Evolutionary conservation across 1,140 invertebrate genomes (phyloP).

Genomic region (Pogonognathellus flavescens): DNA sequence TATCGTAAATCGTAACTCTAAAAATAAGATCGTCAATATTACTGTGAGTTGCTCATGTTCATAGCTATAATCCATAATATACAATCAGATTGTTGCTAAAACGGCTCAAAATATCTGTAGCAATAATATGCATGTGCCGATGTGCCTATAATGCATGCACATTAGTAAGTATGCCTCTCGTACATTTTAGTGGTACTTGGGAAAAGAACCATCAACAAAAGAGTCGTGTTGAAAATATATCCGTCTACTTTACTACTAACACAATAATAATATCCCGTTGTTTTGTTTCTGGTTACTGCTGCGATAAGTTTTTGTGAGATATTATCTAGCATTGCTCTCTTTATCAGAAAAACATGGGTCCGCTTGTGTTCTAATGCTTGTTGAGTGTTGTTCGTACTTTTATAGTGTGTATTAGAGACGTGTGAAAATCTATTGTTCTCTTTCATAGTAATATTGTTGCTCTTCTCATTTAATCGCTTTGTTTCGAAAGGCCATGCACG

Average conservation of each 20-base stretch:
- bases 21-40: too few relatives aligned
- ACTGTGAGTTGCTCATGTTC: too few relatives aligned
- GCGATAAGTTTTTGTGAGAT: slow-evolving; percentile 15
- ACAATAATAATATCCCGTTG: slow-evolving; percentile 42
- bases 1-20: too few relatives aligned
- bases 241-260: slow-evolving; percentile 33
- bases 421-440: slow-evolving; percentile 25
- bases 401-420: background rate
- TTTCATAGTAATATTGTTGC: slow-evolving; percentile 6
- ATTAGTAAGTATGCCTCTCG: too few relatives aligned
- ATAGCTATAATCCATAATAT: too few relatives aligned
- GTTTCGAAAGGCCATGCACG: background rate
- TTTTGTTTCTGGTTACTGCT: background rate
- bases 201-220: background rate
- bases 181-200: too few relatives aligned
- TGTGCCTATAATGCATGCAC: too few relatives aligned
- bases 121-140: too few relatives aligned
- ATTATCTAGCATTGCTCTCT: slow-evolving; percentile 42
- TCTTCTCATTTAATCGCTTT: slow-evolving; percentile 24
- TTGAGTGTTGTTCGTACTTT: background rate
- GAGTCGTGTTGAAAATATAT: background rate
- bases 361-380: background rate
- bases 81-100: too few relatives aligned
- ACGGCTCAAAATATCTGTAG: too few relatives aligned
- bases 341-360: background rate